phyloP scores from a whole-genome alignment of 2,888 invertebrate genomes.

The Notocelia uddmanniana region DNA sequence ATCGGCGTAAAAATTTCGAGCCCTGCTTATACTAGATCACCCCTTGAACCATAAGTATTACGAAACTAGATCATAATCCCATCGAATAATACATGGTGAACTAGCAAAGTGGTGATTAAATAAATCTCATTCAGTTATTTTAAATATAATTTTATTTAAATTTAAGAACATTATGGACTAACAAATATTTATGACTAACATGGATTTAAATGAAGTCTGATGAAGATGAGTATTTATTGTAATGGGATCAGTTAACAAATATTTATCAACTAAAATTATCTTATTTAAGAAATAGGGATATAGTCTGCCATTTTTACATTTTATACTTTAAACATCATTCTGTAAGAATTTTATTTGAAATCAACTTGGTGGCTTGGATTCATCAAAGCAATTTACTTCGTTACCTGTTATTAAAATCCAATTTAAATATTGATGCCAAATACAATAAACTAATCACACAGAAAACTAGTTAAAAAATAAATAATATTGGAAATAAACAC shows the following conservation, averaged over 20 bases:
- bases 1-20: too few species aligned
- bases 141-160: slow-evolving; percentile 38
- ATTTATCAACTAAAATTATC: slow-evolving; percentile 31
- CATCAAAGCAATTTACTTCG: too few species aligned
- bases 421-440: too few species aligned
- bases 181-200: slow-evolving; percentile 41
- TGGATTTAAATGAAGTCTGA: slow-evolving; percentile 15
- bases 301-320: slow-evolving; percentile 25
- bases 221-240: slow-evolving; percentile 35
- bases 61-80: too few species aligned
- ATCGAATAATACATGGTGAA: too few species aligned
- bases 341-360: too few species aligned
- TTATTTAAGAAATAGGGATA: slow-evolving; percentile 17
- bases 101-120: too few species aligned
- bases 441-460: neutral
- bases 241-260: slow-evolving; percentile 37
- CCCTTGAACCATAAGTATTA: too few species aligned
- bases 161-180: slow-evolving; percentile 39
- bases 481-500: neutral
- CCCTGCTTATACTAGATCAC: too few species aligned
- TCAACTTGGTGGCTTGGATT: too few species aligned
- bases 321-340: neutral
- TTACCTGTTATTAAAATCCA: too few species aligned
- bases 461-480: neutral
- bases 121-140: neutral